Conservation (phyloP, 2,888 invertebrate genomes). For the Cosmorhoe ocellata region DNA sequence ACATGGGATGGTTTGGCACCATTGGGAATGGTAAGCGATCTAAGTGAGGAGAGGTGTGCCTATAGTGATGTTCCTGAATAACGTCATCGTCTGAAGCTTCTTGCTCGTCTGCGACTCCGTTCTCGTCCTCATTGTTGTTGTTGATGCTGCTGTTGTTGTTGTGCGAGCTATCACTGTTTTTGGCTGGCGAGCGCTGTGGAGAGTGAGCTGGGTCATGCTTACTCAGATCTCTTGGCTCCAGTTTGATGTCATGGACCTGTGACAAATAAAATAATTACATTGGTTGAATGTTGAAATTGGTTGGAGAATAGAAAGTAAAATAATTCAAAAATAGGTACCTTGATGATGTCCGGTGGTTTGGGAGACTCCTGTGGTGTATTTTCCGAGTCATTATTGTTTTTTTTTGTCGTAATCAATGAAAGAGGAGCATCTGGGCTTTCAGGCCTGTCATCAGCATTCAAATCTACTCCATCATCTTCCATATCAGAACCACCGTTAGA, state of each 20-base stretch:
- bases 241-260: slow-evolving; percentile 80
- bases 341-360: slow-evolving; percentile 79
- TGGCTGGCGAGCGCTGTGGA: slow-evolving; percentile 79
- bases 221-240: slow-evolving; percentile 77
- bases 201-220: slow-evolving; percentile 66
- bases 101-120: slow-evolving; percentile 74
- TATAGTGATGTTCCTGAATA: slow-evolving; percentile 69
- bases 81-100: slow-evolving; percentile 79
- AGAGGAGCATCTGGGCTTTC: slow-evolving; percentile 86
- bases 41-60: slow-evolving; percentile 66
- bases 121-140: slow-evolving; percentile 74
- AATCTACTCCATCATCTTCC: slow-evolving; percentile 85
- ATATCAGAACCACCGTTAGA: slow-evolving; percentile 86
- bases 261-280: slow-evolving; percentile 33
- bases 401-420: slow-evolving; percentile 85
- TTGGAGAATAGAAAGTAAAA: too few species aligned
- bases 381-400: slow-evolving; percentile 74
- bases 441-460: slow-evolving; percentile 81
- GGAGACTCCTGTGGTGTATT: slow-evolving; percentile 76
- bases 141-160: slow-evolving; percentile 70
- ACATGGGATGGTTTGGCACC: slow-evolving; percentile 92
- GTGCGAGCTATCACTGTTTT: slow-evolving; percentile 80
- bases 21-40: slow-evolving; percentile 87
- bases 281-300: neutral
- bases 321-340: slow-evolving; percentile 48